phyloP scores from a whole-genome alignment of 2,797 vertebrate species.

The Meda fulgida region DNA sequence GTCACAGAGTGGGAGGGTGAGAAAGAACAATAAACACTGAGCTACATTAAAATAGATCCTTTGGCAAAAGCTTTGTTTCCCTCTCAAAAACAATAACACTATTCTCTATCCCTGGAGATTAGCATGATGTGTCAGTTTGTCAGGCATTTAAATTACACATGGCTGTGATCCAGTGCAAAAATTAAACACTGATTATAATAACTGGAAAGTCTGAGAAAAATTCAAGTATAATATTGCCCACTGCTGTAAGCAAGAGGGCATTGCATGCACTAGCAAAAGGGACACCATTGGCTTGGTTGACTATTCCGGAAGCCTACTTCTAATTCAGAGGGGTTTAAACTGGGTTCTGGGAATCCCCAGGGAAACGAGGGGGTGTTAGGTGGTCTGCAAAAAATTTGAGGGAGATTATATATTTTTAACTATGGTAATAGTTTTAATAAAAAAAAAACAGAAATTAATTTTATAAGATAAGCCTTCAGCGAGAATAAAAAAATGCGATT shows the following conservation, averaged over 20 bases:
- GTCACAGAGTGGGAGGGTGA: not conserved
- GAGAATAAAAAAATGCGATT: not conserved
- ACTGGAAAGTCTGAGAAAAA: slow-evolving; percentile 1
- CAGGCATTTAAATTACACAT: slow-evolving; percentile 45
- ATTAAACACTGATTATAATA: not conserved
- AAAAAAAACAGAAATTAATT: not conserved
- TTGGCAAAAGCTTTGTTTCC: slow-evolving; percentile 27
- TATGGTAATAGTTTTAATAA: not conserved
- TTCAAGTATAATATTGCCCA: slow-evolving; percentile 48
- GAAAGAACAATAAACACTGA: slow-evolving; percentile 47
- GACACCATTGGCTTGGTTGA: not conserved
- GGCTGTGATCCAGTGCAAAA: slow-evolving; percentile 37
- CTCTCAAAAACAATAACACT: slow-evolving; percentile 48
- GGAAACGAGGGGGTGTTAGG: not conserved
- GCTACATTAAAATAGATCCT: slow-evolving; percentile 59
- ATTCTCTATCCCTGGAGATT: not conserved
- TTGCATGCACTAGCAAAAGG: slow-evolving; percentile 29
- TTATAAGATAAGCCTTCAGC: not conserved
- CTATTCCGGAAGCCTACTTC: not conserved
- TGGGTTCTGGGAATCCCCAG: not conserved
- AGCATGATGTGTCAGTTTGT: slow-evolving; percentile 36
- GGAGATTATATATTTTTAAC: too few species aligned
- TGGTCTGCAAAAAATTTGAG: not conserved
- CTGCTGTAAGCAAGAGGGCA: slow-evolving; percentile 56
- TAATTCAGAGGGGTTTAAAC: not conserved